Base-by-base conservation (phyloP, 2,113 vertebrate species). In the Andinoacara biseriatus region DNA sequence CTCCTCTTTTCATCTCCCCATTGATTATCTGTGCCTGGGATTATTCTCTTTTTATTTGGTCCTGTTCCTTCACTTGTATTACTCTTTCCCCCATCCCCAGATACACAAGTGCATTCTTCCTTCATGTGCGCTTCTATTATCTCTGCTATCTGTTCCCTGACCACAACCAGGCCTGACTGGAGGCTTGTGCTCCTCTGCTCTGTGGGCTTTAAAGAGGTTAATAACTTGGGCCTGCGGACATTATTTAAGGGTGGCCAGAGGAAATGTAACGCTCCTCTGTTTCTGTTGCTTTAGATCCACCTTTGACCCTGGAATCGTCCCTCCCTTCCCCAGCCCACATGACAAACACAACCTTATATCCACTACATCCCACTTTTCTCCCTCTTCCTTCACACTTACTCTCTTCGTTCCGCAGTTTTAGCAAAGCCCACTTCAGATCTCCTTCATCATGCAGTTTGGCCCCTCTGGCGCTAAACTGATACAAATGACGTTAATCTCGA, bases 11-110 rank as follows among this genome's bases (percentile, higher is more conserved):
- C 94, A 94, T 95, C 92, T 95, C 84, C 84, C 81, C 96, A 96
- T 97, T 95, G 97, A 97, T 97, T 96, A 92, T 89, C 63, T 90
- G 94, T 91, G 95, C 93, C 89, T 92, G 93, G 95, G 90, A 96
- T 96, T 96, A 94, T 94, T 91, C 90, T 94, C 95, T 83, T 94
- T 96, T 94, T 96, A 92, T 94, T 96, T 96, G 95, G 94, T 88
- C 78, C 80, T 94, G 83, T 93, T 86, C 88, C 85, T 80, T 87
- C 81, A 22, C 78, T 90, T 85, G 58, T 85, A 72, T 59, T 86
- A 15, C 80, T 72, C 87, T 59, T 69, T n/a, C 72, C 82, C 38
- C 88, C 89, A 90, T 95, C 91, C 92, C 92, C 59, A 83, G 94
- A 92, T 94, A 87, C 90, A 89, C 84, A 84, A 81, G 90, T 76